Conservation (phyloP, 2,113 vertebrate genomes). For the Mesitornis unicolor region DNA sequence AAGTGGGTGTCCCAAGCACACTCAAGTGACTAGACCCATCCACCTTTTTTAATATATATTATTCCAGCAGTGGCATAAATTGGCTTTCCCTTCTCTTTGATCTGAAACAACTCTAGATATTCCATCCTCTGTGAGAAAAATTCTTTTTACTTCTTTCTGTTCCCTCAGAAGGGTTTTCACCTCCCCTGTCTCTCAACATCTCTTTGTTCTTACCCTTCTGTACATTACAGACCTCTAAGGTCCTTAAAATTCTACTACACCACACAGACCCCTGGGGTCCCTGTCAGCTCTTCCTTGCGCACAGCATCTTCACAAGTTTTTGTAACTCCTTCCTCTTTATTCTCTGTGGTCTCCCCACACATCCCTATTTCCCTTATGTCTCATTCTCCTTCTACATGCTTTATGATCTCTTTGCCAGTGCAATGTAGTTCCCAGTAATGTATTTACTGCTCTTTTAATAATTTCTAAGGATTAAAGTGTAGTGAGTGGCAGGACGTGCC, state of each 20-base stretch:
- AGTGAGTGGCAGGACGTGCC: not conserved
- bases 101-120: not conserved
- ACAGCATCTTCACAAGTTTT: not conserved
- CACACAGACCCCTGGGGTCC: not conserved
- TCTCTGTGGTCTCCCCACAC: not conserved
- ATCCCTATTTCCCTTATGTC: not conserved
- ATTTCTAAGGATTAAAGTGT: not conserved
- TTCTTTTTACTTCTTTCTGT: not conserved
- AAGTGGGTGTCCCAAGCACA: not conserved
- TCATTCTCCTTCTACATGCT: not conserved
- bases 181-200: not conserved
- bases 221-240: not conserved
- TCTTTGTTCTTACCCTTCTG: not conserved
- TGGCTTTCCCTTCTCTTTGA: not conserved
- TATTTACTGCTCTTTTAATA: not conserved
- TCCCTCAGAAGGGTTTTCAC: not conserved
- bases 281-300: not conserved
- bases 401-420: not conserved
- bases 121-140: not conserved
- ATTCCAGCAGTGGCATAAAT: not conserved
- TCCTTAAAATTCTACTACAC: not conserved
- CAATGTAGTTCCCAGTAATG: not conserved
- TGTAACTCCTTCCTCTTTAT: constrained; percentile 2
- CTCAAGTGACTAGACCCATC: not conserved
- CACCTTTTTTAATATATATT: not conserved